Conservation (phyloP, 2,888 invertebrate species). For the Eristalinus sepulchralis region DNA sequence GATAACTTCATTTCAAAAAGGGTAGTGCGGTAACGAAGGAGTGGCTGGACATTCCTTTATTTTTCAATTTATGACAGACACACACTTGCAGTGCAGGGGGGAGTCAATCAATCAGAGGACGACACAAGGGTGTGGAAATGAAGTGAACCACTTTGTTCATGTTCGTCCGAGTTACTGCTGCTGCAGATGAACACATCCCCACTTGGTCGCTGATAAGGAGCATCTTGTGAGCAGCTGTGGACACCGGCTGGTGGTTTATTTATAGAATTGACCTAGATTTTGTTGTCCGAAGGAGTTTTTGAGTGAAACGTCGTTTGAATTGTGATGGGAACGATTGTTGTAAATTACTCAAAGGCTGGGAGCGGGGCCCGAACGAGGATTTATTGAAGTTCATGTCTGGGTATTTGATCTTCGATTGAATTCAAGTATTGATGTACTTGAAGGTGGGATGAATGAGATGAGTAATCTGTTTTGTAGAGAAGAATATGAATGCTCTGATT, state of each 20-base stretch:
- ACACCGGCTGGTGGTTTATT: not conserved
- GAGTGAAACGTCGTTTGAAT: not conserved
- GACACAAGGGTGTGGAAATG: not conserved
- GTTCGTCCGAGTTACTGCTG: not conserved
- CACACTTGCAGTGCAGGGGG: slow-evolving; percentile 1
- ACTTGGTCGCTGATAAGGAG: not conserved
- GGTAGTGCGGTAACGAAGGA: not conserved
- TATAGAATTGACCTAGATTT: not conserved
- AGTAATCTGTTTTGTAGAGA: not conserved
- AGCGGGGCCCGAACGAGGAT: not conserved
- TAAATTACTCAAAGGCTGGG: not conserved
- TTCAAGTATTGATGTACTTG: not conserved
- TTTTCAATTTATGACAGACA: slow-evolving; percentile 12
- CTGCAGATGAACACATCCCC: not conserved
- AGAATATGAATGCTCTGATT: not conserved
- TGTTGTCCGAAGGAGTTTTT: not conserved
- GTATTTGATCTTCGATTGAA: not conserved
- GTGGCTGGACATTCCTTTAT: not conserved
- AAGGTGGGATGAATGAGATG: not conserved
- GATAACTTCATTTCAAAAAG: not conserved
- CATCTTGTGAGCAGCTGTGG: not conserved
- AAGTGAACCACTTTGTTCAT: not conserved
- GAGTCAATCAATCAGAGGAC: slow-evolving; percentile 28
- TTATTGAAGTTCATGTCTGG: not conserved
- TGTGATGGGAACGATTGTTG: not conserved